These are phyloP conservation scores for Alviniconcha strummeri DNA, from an alignment of 2,888 invertebrate genomes.

Conservation along the genomic window DNA sequence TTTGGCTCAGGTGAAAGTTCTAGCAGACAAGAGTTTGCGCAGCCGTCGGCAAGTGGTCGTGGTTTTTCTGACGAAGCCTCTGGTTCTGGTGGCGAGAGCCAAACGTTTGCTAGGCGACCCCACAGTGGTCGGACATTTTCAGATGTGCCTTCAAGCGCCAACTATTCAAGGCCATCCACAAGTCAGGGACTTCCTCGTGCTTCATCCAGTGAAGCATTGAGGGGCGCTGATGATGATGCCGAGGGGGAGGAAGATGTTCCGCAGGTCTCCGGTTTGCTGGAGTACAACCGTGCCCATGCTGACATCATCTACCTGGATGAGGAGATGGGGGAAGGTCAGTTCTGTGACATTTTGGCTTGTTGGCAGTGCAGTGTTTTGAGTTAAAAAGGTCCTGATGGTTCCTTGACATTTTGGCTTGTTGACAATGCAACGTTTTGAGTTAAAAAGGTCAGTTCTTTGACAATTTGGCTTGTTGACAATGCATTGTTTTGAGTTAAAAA, in stretches of 20 bases:
- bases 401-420: too few relatives aligned
- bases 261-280: conserved; percentile 43
- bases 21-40: too few relatives aligned
- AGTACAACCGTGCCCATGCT: conserved; percentile 41
- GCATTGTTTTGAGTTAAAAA: too few relatives aligned
- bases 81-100: too few relatives aligned
- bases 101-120: not conserved
- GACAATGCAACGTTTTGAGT: too few relatives aligned
- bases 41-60: too few relatives aligned
- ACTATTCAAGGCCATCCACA: conserved; percentile 1
- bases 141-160: not conserved
- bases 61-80: not conserved
- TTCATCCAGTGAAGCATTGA: not conserved
- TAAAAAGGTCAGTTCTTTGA: too few relatives aligned
- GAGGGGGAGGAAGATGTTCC: conserved; percentile 38
- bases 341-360: not conserved
- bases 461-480: too few relatives aligned
- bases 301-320: conserved; percentile 41
- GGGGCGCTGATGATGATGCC: conserved; percentile 34
- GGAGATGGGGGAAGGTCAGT: conserved; percentile 30
- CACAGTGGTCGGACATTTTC: not conserved
- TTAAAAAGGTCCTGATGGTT: too few relatives aligned
- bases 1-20: too few relatives aligned
- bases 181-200: not conserved
- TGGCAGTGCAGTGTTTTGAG: too few relatives aligned